Evolutionary conservation across 2,888 invertebrate genomes (phyloP).

Genomic region (Xiphydria camelus): DNA sequence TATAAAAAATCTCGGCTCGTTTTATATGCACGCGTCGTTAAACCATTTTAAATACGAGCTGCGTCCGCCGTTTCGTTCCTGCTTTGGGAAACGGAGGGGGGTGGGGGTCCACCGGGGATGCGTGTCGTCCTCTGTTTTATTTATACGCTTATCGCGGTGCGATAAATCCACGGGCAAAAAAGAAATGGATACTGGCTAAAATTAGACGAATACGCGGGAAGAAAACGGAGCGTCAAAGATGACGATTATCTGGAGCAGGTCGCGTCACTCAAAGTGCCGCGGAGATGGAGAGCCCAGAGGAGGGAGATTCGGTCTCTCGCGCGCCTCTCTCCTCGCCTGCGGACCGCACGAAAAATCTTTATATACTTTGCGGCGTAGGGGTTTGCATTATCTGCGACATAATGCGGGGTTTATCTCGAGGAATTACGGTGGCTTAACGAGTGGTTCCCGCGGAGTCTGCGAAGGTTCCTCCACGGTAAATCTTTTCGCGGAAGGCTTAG

Average conservation of each 20-base stretch:
- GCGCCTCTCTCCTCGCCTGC: too few relatives aligned
- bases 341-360: background rate
- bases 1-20: background rate
- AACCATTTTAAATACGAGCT: background rate
- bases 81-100: background rate
- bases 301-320: too few relatives aligned
- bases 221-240: too few relatives aligned
- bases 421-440: slow-evolving; percentile 40
- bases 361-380: slow-evolving; percentile 1
- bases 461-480: slow-evolving; percentile 32
- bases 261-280: too few relatives aligned
- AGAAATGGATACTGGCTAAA: too few relatives aligned
- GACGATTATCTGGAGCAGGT: too few relatives aligned
- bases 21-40: too few relatives aligned
- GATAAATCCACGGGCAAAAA: too few relatives aligned
- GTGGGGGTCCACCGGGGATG: background rate
- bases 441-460: slow-evolving; percentile 23
- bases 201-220: too few relatives aligned
- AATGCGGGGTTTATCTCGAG: slow-evolving; percentile 41
- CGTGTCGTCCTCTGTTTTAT: too few relatives aligned
- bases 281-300: too few relatives aligned
- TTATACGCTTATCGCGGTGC: too few relatives aligned
- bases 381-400: slow-evolving; percentile 39
- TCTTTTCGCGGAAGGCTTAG: slow-evolving; percentile 17
- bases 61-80: background rate